phyloP scores from a whole-genome alignment of 2,113 vertebrate genomes.

The Nerophis lumbriciformis region DNA sequence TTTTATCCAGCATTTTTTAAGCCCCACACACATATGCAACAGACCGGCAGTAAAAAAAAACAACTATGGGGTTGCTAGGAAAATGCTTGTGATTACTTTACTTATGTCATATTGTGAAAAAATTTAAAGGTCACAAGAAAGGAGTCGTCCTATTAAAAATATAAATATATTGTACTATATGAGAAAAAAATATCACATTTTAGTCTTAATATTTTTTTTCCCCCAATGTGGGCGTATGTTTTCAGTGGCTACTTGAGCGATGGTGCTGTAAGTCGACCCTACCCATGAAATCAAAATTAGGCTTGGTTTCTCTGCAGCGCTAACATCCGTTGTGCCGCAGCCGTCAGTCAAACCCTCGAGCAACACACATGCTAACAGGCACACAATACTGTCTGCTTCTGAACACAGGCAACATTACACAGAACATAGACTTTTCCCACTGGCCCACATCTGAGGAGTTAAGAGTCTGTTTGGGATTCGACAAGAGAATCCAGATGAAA shows the following conservation, averaged over 20 bases:
- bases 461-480: slow-evolving; percentile 8
- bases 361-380: slow-evolving; percentile 36
- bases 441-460: slow-evolving; percentile 1
- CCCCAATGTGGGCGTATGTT: background rate
- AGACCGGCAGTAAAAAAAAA: too few species aligned
- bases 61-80: too few species aligned
- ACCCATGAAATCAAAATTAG: slow-evolving; percentile 10
- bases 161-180: too few species aligned
- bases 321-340: background rate
- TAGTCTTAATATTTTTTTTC: too few species aligned
- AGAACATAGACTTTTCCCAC: slow-evolving; percentile 6
- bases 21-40: too few species aligned
- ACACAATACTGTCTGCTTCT: slow-evolving; percentile 14
- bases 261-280: background rate
- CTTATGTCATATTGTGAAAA: too few species aligned
- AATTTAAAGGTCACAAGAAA: too few species aligned
- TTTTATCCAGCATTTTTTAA: background rate
- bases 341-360: slow-evolving; percentile 3
- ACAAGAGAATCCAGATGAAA: slow-evolving; percentile 29
- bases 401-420: slow-evolving; percentile 12
- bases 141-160: too few species aligned
- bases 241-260: background rate
- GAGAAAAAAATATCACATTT: background rate
- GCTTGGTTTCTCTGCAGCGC: slow-evolving; percentile 7
- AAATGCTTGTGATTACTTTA: too few species aligned